Evolutionary conservation across 1,140 invertebrate genomes (phyloP).

Genomic region (Drosophila pallidifrons): DNA sequence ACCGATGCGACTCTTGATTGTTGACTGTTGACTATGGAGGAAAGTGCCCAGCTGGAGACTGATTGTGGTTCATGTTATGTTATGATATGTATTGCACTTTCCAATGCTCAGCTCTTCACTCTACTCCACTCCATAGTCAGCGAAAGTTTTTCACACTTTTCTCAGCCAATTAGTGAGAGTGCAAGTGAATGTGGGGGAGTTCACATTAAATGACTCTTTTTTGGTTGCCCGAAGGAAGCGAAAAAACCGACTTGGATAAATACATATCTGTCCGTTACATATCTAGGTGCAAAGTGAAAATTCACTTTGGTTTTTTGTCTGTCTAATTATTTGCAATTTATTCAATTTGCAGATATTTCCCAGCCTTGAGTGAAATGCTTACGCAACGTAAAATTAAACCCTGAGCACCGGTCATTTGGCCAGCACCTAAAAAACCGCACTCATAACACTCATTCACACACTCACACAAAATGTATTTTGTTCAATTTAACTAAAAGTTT

Average conservation of each 20-base stretch:
- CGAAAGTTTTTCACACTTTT: slow-evolving; percentile 68
- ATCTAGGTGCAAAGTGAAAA: not conserved
- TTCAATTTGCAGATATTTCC: slow-evolving; percentile 12
- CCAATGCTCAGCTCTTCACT: slow-evolving; percentile 25
- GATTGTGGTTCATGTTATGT: slow-evolving; percentile 32
- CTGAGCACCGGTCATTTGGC: slow-evolving; percentile 17
- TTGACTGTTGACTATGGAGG: slow-evolving; percentile 16
- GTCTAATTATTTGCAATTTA: not conserved
- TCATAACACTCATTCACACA: not conserved
- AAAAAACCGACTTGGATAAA: not conserved
- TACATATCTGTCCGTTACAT: not conserved
- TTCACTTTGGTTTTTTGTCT: not conserved
- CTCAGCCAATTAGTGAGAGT: slow-evolving; percentile 40
- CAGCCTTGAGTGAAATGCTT: slow-evolving; percentile 5
- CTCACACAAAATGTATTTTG: slow-evolving; percentile 22
- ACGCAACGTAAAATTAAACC: slow-evolving; percentile 17
- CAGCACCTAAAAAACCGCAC: slow-evolving; percentile 12
- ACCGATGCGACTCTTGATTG: not conserved
- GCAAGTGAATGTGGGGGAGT: slow-evolving; percentile 28
- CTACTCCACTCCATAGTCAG: slow-evolving; percentile 9
- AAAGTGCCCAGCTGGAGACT: slow-evolving; percentile 41
- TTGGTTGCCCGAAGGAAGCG: no score
- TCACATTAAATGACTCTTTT: not conserved
- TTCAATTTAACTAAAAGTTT: slow-evolving; percentile 77
- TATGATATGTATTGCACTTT: slow-evolving; percentile 48